Conservation (phyloP, 2,888 invertebrate genomes). For the Ferrisia virgata region DNA sequence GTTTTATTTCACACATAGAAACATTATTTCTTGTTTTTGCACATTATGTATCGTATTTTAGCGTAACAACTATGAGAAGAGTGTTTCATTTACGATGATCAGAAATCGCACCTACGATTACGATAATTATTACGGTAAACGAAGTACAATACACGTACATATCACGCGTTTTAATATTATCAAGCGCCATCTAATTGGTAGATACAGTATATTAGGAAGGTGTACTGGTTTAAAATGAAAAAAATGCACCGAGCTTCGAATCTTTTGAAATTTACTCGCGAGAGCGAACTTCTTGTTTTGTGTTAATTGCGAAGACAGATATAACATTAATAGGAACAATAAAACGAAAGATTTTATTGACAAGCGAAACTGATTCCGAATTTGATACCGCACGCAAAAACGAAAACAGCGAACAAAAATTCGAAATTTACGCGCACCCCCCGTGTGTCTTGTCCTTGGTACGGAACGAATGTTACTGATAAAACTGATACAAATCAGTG, state of each 20-base stretch:
- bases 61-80: not conserved
- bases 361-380: not conserved
- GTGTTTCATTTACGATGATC: not conserved
- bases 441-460: not conserved
- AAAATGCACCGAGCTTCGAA: not conserved
- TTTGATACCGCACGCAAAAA: not conserved
- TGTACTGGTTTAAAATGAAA: not conserved
- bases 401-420: not conserved
- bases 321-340: not conserved
- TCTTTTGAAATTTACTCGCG: not conserved
- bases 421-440: not conserved
- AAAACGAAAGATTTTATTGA: not conserved
- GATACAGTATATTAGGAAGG: too few species aligned
- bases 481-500: constrained; percentile 11
- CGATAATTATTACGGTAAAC: not conserved
- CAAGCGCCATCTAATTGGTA: not conserved
- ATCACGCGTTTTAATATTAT: not conserved
- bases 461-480: constrained; percentile 5
- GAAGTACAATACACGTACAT: not conserved
- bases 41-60: not conserved
- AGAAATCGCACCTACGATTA: not conserved
- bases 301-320: not conserved
- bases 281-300: not conserved
- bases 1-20: not conserved
- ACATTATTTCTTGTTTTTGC: not conserved